These are phyloP conservation scores for Rugalucina vietnamica DNA, from an alignment of 2,888 invertebrate genomes.

Conservation along the genomic window DNA sequence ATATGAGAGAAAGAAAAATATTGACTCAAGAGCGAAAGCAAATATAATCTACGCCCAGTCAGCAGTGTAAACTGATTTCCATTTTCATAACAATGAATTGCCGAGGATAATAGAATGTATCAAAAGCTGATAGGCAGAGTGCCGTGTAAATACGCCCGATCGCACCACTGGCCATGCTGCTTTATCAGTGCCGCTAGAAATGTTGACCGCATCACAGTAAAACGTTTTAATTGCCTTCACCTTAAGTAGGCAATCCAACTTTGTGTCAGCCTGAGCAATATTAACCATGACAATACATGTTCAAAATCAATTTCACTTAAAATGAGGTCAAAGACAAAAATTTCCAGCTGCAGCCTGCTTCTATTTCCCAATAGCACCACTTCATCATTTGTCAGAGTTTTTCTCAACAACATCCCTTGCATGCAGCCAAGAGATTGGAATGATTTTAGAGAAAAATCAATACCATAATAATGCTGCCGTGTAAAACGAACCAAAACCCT, in stretches of 20 bases:
- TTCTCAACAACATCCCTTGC: too few relatives aligned
- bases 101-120: slow-evolving; percentile 19
- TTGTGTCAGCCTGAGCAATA: too few relatives aligned
- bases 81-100: slow-evolving; percentile 33
- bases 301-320: too few relatives aligned
- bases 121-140: slow-evolving; percentile 24
- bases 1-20: neutral
- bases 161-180: slow-evolving; percentile 14
- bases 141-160: slow-evolving; percentile 28
- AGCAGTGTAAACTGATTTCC: slow-evolving; percentile 29
- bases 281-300: too few relatives aligned
- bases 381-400: too few relatives aligned
- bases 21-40: slow-evolving; percentile 10
- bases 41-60: slow-evolving; percentile 28
- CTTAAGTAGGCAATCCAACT: too few relatives aligned
- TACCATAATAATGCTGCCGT: slow-evolving; percentile 6
- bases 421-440: slow-evolving; percentile 5
- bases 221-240: too few relatives aligned
- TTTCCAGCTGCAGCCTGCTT: too few relatives aligned
- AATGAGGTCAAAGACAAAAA: too few relatives aligned
- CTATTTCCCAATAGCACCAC: too few relatives aligned
- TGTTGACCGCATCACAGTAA: too few relatives aligned
- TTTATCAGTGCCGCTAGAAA: slow-evolving; percentile 30
- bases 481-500: slow-evolving; percentile 12
- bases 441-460: slow-evolving; percentile 20